These are phyloP conservation scores for Phrynocephalus guinanensis DNA, from an alignment of 2,797 vertebrate species.

Conservation along the genomic window DNA sequence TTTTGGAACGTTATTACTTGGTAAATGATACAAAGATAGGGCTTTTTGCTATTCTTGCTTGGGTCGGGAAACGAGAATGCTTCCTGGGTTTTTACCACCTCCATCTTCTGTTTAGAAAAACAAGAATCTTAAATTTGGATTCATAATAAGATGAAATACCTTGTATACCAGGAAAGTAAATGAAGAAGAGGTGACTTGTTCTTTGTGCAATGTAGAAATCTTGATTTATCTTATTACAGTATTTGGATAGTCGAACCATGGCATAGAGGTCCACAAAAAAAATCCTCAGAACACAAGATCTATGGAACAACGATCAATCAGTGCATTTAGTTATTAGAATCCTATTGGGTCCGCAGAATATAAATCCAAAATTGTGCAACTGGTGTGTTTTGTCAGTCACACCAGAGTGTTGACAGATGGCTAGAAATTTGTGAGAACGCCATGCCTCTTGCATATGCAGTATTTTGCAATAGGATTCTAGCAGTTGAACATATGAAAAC, in stretches of 20 bases:
- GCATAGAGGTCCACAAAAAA: not conserved
- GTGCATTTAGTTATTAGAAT: too few species aligned
- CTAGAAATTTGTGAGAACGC: too few species aligned
- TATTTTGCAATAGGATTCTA: not conserved
- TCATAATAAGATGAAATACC: not conserved
- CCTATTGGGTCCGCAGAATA: too few species aligned
- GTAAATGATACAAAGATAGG: conserved; percentile 43
- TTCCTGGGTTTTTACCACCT: not conserved
- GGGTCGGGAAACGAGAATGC: not conserved
- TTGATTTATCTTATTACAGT: not conserved
- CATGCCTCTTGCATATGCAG: too few species aligned
- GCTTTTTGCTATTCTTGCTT: not conserved
- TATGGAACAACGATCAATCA: not conserved
- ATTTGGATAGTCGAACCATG: not conserved
- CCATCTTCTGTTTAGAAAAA: not conserved
- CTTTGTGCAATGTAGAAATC: not conserved
- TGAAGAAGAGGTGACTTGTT: not conserved
- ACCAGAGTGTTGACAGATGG: too few species aligned
- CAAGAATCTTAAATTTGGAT: not conserved
- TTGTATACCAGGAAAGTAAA: not conserved
- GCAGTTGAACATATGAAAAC: not conserved
- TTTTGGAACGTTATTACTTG: conserved; percentile 67
- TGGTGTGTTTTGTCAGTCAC: too few species aligned
- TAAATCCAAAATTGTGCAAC: too few species aligned
- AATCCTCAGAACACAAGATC: not conserved